A percentile compares a stretch with the other conserved stretches of the same genome.
phyloP scores from a whole-genome alignment of 2,888 invertebrate genomes.

The Orthosia gracilis region DNA sequence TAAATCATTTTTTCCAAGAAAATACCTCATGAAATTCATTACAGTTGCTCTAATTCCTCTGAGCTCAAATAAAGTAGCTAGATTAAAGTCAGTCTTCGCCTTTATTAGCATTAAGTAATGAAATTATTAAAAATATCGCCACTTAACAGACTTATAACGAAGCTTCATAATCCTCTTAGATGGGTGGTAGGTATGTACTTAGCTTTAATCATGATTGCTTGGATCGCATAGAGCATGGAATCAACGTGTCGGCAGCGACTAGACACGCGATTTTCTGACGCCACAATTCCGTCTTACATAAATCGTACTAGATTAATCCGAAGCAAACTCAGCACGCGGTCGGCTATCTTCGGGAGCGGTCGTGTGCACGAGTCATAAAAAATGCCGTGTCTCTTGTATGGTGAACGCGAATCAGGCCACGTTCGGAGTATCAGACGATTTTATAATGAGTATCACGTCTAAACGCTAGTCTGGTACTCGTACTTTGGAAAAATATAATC shows the following conservation, averaged over 20 bases:
- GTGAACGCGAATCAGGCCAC: no score
- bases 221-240: not conserved
- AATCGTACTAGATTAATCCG: no score
- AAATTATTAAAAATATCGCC: conserved; percentile 44
- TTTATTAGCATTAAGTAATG: conserved; percentile 38
- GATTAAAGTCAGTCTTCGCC: conserved; percentile 22
- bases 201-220: conserved; percentile 26
- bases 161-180: conserved; percentile 56
- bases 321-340: no score
- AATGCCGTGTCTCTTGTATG: no score
- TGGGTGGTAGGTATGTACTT: conserved; percentile 31
- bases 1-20: not conserved
- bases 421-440: no score
- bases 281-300: no score
- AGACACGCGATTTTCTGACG: not conserved
- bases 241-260: not conserved
- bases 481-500: no score
- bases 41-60: conserved; percentile 22
- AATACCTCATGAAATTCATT: conserved; percentile 10
- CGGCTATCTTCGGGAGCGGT: no score
- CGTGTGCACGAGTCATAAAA: no score
- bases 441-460: no score
- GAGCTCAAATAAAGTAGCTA: conserved; percentile 27
- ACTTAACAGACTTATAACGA: conserved; percentile 50
- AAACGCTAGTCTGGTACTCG: no score